Conservation (phyloP, 2,797 vertebrate genomes). For the Muraenolepis orangiensis region DNA sequence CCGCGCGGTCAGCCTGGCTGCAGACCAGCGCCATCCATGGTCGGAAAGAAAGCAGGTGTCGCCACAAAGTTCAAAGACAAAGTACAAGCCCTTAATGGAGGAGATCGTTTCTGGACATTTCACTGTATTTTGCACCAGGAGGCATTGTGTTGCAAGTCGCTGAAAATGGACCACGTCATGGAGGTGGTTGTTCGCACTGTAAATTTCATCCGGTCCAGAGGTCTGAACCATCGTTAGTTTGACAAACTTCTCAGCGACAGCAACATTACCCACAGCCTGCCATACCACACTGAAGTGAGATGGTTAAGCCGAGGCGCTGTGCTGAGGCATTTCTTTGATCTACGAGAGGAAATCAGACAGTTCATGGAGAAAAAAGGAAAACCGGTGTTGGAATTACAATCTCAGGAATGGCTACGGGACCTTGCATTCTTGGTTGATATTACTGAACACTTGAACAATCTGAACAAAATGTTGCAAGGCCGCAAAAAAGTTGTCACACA, state of each 20-base stretch:
- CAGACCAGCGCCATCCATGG: constrained; percentile 22
- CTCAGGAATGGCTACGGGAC: constrained; percentile 21
- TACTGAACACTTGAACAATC: constrained; percentile 26
- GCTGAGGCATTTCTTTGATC: constrained; percentile 20
- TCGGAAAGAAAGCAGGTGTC: constrained; percentile 23
- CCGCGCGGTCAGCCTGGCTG: constrained; percentile 18
- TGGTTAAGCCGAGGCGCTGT: constrained; percentile 36
- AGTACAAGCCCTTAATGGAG: constrained; percentile 11
- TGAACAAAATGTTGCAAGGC: constrained; percentile 25
- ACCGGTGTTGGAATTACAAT: constrained; percentile 4
- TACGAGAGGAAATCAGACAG: constrained; percentile 17
- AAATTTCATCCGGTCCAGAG: constrained; percentile 21
- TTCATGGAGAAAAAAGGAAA: constrained; percentile 32
- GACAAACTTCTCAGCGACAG: constrained; percentile 18
- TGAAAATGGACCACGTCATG: constrained; percentile 33
- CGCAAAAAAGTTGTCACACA: constrained; percentile 4
- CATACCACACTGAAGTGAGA: constrained; percentile 25
- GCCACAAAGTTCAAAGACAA: constrained; percentile 20
- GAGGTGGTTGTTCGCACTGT: constrained; percentile 26
- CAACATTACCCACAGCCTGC: constrained; percentile 2
- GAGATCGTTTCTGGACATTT: constrained; percentile 3
- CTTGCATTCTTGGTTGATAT: constrained; percentile 37
- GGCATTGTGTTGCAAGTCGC: constrained; percentile 22
- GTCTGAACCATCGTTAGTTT: constrained; percentile 21
- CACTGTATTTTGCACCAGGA: constrained; percentile 39